A percentile compares a stretch with the other conserved stretches of the same genome.
Conservation (phyloP, 2,888 invertebrate genomes). For the Mimumesa dahlbomi region DNA sequence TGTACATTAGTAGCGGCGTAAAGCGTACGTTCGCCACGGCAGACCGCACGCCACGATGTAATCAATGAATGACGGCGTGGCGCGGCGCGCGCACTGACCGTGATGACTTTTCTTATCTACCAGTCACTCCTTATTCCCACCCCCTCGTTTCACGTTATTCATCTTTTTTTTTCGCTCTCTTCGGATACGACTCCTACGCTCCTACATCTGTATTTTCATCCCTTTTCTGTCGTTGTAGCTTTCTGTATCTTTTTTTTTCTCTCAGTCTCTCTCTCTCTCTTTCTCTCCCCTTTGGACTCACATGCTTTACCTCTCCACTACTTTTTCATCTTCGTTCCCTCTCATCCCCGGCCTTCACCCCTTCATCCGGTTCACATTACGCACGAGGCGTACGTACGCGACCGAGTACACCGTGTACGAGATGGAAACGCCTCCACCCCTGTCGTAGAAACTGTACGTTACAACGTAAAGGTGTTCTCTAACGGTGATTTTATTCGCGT, state of each 20-base stretch:
- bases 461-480: conserved; percentile 2
- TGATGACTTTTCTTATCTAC: conserved; percentile 72
- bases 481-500: background rate
- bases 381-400: conserved; percentile 54
- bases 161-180: conserved; percentile 35
- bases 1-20: conserved; percentile 58
- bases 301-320: background rate
- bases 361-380: conserved; percentile 32
- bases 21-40: conserved; percentile 63
- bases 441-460: conserved; percentile 42
- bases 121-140: conserved; percentile 23
- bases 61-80: conserved; percentile 74
- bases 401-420: conserved; percentile 37
- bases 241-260: conserved; percentile 31
- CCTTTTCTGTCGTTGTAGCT: background rate
- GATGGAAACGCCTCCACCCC: conserved; percentile 37
- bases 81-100: conserved; percentile 71
- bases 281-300: background rate
- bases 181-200: conserved; percentile 10
- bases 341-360: background rate
- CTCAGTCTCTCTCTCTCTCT: conserved; percentile 1
- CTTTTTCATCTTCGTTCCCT: background rate
- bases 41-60: conserved; percentile 65
- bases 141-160: conserved; percentile 3
- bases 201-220: background rate